Percentiles rank a stretch among this genome's conserved stretches.
Conservation (phyloP, 1,140 invertebrate genomes). For the Lordiphosa collinella region DNA sequence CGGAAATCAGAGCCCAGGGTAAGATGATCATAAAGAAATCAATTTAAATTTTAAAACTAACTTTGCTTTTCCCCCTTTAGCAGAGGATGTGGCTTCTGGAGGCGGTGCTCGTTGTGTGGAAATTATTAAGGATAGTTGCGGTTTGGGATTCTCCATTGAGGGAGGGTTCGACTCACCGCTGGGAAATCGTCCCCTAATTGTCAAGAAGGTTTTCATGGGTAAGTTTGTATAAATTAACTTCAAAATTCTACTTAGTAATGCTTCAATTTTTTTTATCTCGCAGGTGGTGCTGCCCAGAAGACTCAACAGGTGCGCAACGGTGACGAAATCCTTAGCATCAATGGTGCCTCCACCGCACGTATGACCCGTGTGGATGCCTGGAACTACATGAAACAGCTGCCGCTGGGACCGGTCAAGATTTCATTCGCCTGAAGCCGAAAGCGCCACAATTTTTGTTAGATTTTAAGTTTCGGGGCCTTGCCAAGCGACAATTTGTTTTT, state of each 20-base stretch:
- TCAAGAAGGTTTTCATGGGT: constrained; percentile 96
- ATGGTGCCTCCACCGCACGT: constrained; percentile 87
- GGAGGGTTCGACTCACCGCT: constrained; percentile 93
- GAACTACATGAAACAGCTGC: constrained; percentile 93
- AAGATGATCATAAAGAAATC: constrained; percentile 3
- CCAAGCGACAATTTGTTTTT: constrained; percentile 45
- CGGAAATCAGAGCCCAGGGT: constrained; percentile 75
- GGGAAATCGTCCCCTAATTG: constrained; percentile 91
- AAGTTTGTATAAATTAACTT: constrained; percentile 48
- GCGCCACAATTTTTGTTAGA: constrained; percentile 59
- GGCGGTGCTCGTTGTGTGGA: constrained; percentile 80
- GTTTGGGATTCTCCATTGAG: constrained; percentile 94
- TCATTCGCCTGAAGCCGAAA: constrained; percentile 45
- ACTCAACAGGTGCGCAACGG: constrained; percentile 90
- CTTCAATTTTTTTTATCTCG: constrained; percentile 11
- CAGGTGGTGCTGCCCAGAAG: constrained; percentile 93
- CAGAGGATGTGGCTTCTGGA: constrained; percentile 50
- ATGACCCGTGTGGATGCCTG: constrained; percentile 95
- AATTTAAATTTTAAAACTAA: background rate
- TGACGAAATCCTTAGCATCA: constrained; percentile 92
- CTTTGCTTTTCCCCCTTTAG: constrained; percentile 8
- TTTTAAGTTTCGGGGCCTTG: constrained; percentile 42
- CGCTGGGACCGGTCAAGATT: constrained; percentile 87
- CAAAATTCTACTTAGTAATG: background rate
- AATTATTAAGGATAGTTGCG: constrained; percentile 91